Base-by-base conservation (phyloP, 2,797 vertebrate genomes). In the Hemibagrus guttatus region DNA sequence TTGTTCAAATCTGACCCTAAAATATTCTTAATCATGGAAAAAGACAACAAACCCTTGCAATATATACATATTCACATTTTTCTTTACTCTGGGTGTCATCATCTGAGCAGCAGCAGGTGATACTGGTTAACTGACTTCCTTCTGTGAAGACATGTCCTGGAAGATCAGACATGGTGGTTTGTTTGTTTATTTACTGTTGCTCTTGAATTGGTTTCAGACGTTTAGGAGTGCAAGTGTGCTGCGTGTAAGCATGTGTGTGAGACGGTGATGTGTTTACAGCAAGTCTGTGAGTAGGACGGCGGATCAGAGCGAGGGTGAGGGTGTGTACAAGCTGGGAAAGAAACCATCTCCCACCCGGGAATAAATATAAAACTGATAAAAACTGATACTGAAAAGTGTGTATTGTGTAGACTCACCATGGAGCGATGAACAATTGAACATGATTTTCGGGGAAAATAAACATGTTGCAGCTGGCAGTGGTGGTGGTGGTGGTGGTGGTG, bases 41-140 rank as follows among this genome's bases (percentile, higher is more conserved):
- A 63, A 35, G 16, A 1, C 6, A 35, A 28, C 52, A 79, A 54
- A 56, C 16, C 16, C 16, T 19, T 19, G 7, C 26, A 49, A 49
- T 49, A 49, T 49, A 49, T 49, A 49, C 46, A 49, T 49, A 7
- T 8, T 9, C 2, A n/a, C 3, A 17, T 2, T 74, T 26, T n/a
- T 75, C 26, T 52, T 52, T 7, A 74, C 26, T 46, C 39, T 26
- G 26, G 4, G n/a, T 52, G 13, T 6, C 23, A 6, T n/a, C 13
- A 74, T 49, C 90, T 86, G 19, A 71, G 90, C 87, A n/a, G 90
- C 81, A 87, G 84, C 64, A 61, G 84, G 26, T 92, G 88, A 93
- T 89, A 68, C 74, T 23, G 31, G 88, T 92, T 92, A 64, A 49
- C 31, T 46, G 56, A 49, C 35, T 69, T 52, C 46, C 16, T 69